These are phyloP conservation scores for Leucoptera coffeella DNA, from an alignment of 2,888 invertebrate species.

Conservation along the genomic window DNA sequence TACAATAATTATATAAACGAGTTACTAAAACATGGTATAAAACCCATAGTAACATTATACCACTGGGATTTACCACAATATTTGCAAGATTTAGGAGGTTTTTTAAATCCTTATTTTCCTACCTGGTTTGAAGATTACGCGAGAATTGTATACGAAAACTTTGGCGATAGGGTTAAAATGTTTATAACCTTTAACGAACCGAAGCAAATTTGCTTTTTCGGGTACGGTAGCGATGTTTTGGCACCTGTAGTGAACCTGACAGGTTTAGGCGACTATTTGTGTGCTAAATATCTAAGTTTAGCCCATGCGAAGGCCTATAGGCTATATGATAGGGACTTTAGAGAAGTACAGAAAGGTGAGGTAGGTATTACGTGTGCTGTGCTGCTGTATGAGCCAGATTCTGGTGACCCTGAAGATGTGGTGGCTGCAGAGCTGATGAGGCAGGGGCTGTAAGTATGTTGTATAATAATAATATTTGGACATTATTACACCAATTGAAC, in stretches of 20 bases:
- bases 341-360: constrained; percentile 13
- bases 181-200: constrained; percentile 60
- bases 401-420: constrained; percentile 12
- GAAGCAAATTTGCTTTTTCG: constrained; percentile 21
- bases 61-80: constrained; percentile 50
- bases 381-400: constrained; percentile 12
- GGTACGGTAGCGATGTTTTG: constrained; percentile 25
- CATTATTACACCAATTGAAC: no score
- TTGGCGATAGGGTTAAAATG: constrained; percentile 41
- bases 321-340: constrained; percentile 25
- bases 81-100: constrained; percentile 51
- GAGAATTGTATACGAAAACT: constrained; percentile 23
- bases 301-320: constrained; percentile 49
- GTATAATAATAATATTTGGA: no score
- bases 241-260: constrained; percentile 25
- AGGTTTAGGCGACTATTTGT: constrained; percentile 39
- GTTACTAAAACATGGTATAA: constrained; percentile 52
- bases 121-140: constrained; percentile 46
- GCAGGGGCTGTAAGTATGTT: no score
- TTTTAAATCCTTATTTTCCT: constrained; percentile 24
- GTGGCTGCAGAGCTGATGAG: constrained; percentile 14
- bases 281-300: constrained; percentile 35
- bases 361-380: constrained; percentile 15
- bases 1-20: constrained; percentile 60
- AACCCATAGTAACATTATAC: constrained; percentile 51